Conservation (phyloP, 2,113 vertebrate species). For the Cyphomyrus discorhynchus region DNA sequence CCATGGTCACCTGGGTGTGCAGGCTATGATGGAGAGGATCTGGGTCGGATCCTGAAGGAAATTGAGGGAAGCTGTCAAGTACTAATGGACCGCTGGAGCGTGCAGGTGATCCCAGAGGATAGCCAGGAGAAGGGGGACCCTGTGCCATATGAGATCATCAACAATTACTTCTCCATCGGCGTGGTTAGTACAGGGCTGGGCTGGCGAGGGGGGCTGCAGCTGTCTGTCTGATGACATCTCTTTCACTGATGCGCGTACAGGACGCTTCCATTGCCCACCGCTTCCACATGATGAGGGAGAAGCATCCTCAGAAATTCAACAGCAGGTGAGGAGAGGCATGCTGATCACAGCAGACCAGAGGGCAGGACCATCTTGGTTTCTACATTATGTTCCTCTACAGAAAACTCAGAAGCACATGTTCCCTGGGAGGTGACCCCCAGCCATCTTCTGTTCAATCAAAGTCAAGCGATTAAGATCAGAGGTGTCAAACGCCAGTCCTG, state of each 20-base stretch:
- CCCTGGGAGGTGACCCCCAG: background rate
- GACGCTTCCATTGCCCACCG: conserved; percentile 88
- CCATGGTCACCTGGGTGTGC: background rate
- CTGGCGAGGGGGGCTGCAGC: conserved; percentile 37
- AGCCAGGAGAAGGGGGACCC: conserved; percentile 68
- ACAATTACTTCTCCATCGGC: conserved; percentile 89
- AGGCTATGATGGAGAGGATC: conserved; percentile 84
- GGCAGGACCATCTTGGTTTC: background rate
- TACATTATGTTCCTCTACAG: background rate
- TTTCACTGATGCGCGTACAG: conserved; percentile 47
- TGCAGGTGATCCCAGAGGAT: conserved; percentile 68
- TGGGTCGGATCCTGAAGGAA: conserved; percentile 76
- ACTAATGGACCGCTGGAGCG: conserved; percentile 77
- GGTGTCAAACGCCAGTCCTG: too few species aligned
- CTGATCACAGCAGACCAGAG: background rate
- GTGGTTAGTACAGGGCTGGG: conserved; percentile 64
- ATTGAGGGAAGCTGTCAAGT: conserved; percentile 63
- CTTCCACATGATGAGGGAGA: conserved; percentile 88
- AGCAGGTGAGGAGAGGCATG: conserved; percentile 69
- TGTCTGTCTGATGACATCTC: background rate
- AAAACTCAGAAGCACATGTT: background rate
- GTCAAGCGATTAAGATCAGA: background rate
- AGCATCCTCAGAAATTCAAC: conserved; percentile 86
- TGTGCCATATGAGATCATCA: conserved; percentile 81
- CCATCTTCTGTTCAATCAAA: background rate